Evolutionary conservation across 2,888 invertebrate species (phyloP), one percentile per base, ranked within the genome.

Genomic region (Panorpa germanica): DNA sequence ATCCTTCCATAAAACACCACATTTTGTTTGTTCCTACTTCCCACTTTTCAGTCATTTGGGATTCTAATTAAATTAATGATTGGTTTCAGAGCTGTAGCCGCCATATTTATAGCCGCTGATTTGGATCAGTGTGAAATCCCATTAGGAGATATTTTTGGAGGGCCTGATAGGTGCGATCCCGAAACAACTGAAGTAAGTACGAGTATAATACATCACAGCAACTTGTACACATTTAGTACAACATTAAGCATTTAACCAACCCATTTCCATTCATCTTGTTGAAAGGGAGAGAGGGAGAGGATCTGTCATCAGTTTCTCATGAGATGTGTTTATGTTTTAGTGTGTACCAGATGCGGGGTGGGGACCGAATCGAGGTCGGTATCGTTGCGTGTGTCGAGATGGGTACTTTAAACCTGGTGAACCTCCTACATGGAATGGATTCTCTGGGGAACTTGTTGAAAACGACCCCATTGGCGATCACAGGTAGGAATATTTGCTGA

Each of bases 61-160:
- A n/a, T n/a, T n/a, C n/a, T n/a, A n/a, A n/a, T n/a, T n/a, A 17
- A 19, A 28, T n/a, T 19, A 20, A 15, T 21, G 23, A 19, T 33
- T 31, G 19, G 14, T 20, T 20, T 26, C 9, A 59, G 69, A 43
- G 67, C 66, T 35, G 66, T 67, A 15, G 66, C 69, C 4, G 68
- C 68, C 19, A 52, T 70, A 7, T 70, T 68, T 44, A 60, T 65
- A 33, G 53, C 55, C 37, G 63, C 50, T 47, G 58, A 71, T 35
- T 58, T 76, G 38, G 61, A 81, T 52, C 76, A 75, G 36, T 83
- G 82, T 52, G 74, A 76, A 44, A 65, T 68, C 35, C 58, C 61
- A 16, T 63, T 75, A 49, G 59, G 65, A 40, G 67, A 70, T 34
- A 64, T 75, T 45, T 69, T 80, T 41, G 71, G 70, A 18, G 69